Percentiles rank a stretch among this genome's conserved stretches.
These are phyloP conservation scores for Chlorocebus sabaeus DNA, from an alignment of 2,113 vertebrate species.

Conservation along the genomic window DNA sequence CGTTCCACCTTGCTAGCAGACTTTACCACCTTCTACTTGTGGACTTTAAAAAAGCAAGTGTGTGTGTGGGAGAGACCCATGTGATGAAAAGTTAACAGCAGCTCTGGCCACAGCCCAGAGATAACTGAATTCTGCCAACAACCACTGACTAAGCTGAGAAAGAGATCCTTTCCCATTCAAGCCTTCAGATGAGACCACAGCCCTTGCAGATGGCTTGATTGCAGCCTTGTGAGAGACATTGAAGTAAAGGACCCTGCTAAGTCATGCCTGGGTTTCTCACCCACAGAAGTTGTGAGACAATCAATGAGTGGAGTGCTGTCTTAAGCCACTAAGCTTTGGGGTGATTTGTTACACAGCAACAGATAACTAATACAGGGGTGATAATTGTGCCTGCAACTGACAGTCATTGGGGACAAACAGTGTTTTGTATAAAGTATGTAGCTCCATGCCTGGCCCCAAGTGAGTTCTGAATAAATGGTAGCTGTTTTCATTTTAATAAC, in stretches of 20 bases:
- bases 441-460: neutral
- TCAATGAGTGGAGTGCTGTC: neutral
- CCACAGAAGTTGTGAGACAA: neutral
- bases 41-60: neutral
- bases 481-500: neutral
- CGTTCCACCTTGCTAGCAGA: neutral
- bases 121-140: neutral
- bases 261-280: neutral
- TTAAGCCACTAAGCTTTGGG: neutral
- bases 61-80: neutral
- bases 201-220: fast-evolving
- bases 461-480: neutral
- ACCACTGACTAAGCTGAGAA: neutral
- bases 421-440: neutral
- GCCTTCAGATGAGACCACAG: neutral
- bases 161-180: no score
- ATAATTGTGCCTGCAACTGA: no score
- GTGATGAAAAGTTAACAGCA: neutral
- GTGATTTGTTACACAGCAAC: neutral
- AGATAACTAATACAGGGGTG: neutral
- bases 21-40: neutral
- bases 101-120: neutral
- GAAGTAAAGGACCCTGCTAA: neutral
- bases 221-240: neutral
- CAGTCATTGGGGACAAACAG: neutral